Base-by-base conservation (phyloP, 2,888 invertebrate genomes). In the Habroteleia sp. region DNA sequence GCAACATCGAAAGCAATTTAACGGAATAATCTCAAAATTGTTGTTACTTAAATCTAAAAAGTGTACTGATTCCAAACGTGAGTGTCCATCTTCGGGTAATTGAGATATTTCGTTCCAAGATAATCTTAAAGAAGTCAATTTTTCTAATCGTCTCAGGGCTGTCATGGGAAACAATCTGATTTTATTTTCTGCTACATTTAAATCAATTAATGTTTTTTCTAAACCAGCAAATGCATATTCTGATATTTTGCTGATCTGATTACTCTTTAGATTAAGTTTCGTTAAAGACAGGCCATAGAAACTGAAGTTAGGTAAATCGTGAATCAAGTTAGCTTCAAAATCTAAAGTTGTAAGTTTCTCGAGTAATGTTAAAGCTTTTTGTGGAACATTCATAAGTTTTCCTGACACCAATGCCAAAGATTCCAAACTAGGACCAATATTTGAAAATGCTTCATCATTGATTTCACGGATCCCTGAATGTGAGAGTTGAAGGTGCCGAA, bases 181-280 rank as follows among this genome's bases (percentile, higher is more conserved):
- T 85, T 94, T 95, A 88, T 97, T 97, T 89, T 96, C 96, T 29
- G 96, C 94, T 71, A 97, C 90, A 88, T 96, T 95, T 76, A 98
- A 91, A 89, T 96, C 96, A 58, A 93, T 92, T 73, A 97, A 90
- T 6, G 92, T 92, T 52, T 92, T 91, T 85, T 96, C 95, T 58
- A 96, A 90, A 0, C 95, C 94, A 52, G 93, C 92, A 85, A 96
- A 96, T 3, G 96, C 96, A 84, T 95, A 93, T 83, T 96, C 96
- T 0, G 95, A 94, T 84, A 97, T 93, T 81, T 92, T 92, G 77
- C 92, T 91, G 78, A 97, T 91, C 79, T 93, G 91, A 88, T 97
- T 97, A 60, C 94, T 94, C 87, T 95, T 95, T 82, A 97, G 90
- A 86, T 95, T 96, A 54, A 95, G 88, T 89, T 95, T 95, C 77